Conservation (phyloP, 2,797 vertebrate species). For the Kryptopterus vitreolus region DNA sequence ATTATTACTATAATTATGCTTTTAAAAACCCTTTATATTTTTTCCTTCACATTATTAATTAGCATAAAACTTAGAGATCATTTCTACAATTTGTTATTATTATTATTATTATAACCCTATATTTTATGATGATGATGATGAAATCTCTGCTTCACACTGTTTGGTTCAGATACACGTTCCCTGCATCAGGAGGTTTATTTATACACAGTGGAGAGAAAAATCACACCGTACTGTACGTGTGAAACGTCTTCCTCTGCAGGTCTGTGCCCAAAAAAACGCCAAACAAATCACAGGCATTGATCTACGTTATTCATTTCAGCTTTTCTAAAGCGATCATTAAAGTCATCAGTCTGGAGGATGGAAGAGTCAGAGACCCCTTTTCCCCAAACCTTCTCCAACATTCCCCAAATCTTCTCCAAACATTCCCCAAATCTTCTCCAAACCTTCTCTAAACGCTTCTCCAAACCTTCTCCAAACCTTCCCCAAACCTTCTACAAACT, state of each 20-base stretch:
- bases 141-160: neutral
- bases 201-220: neutral
- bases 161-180: too few species aligned
- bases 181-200: neutral
- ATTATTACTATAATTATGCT: neutral
- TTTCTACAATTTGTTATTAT: too few species aligned
- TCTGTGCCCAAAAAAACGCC: neutral
- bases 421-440: too few species aligned
- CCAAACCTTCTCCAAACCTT: too few species aligned
- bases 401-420: neutral
- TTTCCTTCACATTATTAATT: too few species aligned
- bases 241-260: neutral
- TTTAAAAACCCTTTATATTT: too few species aligned
- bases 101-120: neutral
- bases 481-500: too few species aligned
- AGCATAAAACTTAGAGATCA: too few species aligned
- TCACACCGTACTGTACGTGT: neutral
- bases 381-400: too few species aligned
- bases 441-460: too few species aligned
- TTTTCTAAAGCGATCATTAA: neutral
- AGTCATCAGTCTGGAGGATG: neutral
- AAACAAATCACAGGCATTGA: neutral
- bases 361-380: neutral
- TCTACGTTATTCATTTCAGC: slow-evolving; percentile 3
- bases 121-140: neutral